Base-by-base conservation (phyloP, 2,113 vertebrate genomes). In the Scomber japonicus region DNA sequence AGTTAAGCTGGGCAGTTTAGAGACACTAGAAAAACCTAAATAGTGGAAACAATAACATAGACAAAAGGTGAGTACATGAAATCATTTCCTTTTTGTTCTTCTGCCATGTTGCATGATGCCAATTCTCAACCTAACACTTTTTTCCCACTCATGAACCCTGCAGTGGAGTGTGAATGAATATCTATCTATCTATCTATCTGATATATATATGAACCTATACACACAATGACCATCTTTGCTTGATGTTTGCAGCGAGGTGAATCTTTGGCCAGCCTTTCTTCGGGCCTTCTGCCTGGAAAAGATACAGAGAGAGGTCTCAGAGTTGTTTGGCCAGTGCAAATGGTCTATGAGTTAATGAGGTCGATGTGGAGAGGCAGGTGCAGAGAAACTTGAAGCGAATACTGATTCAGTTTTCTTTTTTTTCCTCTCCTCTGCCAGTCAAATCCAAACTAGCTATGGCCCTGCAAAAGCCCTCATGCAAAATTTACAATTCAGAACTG, bases 281-380 rank as follows among this genome's bases (percentile, higher is more conserved):
- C 21, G 67, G 82, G 87, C 85, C 82, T 46, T 75, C 78, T 70
- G 86, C 89, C 85, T 81, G 74, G 87, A 82, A 80, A 67, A 87
- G 78, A 92, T 85, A 91, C 89, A 92, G 86, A 93, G 89, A 84
- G 91, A 82, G 89, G 88, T 74, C 91, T 92, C 86, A 93, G 89
- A 88, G 86, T 89, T 90, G 86, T 94, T 93, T 94, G 92, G 92
- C 89, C 84, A 80, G 86, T 75, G 88, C 80, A 90, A 92, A 89
- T 90, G 82, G 81, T 91, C 78, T 80, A 82, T 64, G 88, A 93
- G 93, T 89, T 93, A 95, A 94, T 93, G 93, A 94, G 90, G 88
- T 90, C 75, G 84, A 91, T 93, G 91, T 85, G 87, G 90, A 91
- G 91, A 92, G 87, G 90, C 94, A 95, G 93, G 93, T 94, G 94